Percentiles rank a stretch among this genome's conserved stretches.
Conservation (phyloP, 2,113 vertebrate genomes). For the Bufo gargarizans region DNA sequence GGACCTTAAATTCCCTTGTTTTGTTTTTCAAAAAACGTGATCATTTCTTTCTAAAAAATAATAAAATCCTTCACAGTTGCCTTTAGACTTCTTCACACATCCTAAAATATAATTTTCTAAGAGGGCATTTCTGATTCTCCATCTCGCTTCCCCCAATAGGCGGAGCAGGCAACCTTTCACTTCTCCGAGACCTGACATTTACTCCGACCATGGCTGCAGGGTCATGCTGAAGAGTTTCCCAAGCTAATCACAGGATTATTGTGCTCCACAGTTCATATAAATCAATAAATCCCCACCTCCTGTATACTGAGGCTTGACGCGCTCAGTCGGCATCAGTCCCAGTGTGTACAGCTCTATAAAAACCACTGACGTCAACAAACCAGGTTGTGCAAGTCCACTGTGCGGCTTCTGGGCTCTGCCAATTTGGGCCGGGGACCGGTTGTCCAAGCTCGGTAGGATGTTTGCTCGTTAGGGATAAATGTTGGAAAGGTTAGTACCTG, state of each 20-base stretch:
- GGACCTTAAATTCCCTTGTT: neutral
- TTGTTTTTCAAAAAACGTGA: neutral
- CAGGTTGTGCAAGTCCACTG: neutral
- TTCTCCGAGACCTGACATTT: neutral
- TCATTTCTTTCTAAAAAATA: neutral
- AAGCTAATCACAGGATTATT: conserved; percentile 3
- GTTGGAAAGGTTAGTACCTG: conserved; percentile 15
- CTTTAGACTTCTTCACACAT: neutral
- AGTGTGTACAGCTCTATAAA: conserved; percentile 20
- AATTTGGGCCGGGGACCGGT: neutral
- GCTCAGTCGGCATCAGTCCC: neutral
- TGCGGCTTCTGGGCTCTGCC: neutral
- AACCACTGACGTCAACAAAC: conserved; percentile 15
- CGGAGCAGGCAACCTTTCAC: neutral
- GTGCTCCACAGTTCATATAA: conserved; percentile 23
- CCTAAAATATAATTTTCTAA: neutral
- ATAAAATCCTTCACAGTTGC: neutral
- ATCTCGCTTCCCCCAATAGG: neutral
- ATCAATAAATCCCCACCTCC: neutral
- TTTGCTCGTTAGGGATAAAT: neutral
- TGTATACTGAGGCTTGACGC: conserved; percentile 39
- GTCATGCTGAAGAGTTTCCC: conserved; percentile 56
- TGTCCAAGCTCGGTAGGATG: neutral
- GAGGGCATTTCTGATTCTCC: neutral
- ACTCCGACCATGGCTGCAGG: conserved; percentile 52